Evolutionary conservation across 2,797 vertebrate genomes (phyloP).

Genomic region (Thamnophis elegans): DNA sequence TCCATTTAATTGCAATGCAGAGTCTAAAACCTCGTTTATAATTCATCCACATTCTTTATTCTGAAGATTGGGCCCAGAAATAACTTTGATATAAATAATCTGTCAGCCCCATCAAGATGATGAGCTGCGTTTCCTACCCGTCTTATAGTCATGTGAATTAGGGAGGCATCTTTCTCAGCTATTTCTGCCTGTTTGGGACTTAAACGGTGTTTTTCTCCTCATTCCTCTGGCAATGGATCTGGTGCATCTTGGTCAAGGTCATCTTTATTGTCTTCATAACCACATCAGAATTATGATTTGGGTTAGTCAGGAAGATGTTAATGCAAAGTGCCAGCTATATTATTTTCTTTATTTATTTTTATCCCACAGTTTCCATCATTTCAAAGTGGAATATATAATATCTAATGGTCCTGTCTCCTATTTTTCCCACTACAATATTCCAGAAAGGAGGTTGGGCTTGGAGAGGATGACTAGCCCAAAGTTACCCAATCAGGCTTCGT

Average conservation of each 20-base stretch:
- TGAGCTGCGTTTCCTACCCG: not conserved
- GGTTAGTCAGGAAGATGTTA: not conserved
- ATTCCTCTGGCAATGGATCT: not conserved
- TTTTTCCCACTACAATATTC: not conserved
- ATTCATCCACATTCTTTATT: not conserved
- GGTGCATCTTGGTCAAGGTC: not conserved
- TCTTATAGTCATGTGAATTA: not conserved
- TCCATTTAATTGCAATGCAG: not conserved
- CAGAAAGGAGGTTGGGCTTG: not conserved
- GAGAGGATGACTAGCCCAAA: not conserved
- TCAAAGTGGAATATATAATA: not conserved
- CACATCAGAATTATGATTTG: not conserved
- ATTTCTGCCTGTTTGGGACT: not conserved
- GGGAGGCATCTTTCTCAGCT: not conserved
- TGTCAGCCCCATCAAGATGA: not conserved
- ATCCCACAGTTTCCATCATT: not conserved
- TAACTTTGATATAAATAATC: not conserved
- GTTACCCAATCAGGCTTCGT: not conserved
- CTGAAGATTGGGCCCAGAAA: not conserved
- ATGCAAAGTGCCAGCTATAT: not conserved
- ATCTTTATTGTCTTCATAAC: not conserved
- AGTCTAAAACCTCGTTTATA: not conserved
- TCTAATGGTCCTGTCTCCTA: not conserved
- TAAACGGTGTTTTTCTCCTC: not conserved
- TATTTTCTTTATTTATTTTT: not conserved